phyloP scores from a whole-genome alignment of 1,140 invertebrate species.

The Pantala flavescens region DNA sequence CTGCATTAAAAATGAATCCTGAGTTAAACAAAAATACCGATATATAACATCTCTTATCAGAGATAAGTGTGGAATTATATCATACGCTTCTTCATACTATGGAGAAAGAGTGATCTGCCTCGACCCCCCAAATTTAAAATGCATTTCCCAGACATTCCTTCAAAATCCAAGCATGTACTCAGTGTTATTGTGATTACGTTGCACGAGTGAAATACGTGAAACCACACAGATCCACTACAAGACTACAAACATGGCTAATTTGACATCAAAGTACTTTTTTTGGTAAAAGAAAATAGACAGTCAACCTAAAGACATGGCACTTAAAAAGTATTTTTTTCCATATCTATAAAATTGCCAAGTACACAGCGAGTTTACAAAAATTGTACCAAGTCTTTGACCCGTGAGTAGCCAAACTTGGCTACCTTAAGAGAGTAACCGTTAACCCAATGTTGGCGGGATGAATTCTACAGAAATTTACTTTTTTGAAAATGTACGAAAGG shows the following conservation, averaged over 20 bases:
- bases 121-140: background rate
- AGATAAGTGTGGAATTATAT: background rate
- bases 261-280: background rate
- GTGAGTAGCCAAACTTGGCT: background rate
- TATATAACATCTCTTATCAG: background rate
- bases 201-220: background rate
- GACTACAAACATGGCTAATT: background rate
- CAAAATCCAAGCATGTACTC: background rate
- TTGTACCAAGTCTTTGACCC: conserved; percentile 4
- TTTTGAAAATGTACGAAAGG: background rate
- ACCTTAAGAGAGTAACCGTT: background rate
- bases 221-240: conserved; percentile 4
- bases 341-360: background rate
- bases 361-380: background rate
- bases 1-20: background rate
- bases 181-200: background rate
- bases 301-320: background rate
- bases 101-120: background rate
- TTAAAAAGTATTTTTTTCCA: background rate
- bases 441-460: background rate
- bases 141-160: background rate
- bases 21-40: background rate
- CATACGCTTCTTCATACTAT: background rate
- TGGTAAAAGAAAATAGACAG: background rate
- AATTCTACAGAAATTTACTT: background rate